These are phyloP conservation scores for Oreochromis grahami DNA, from an alignment of 2,797 vertebrate genomes.

Conservation along the genomic window DNA sequence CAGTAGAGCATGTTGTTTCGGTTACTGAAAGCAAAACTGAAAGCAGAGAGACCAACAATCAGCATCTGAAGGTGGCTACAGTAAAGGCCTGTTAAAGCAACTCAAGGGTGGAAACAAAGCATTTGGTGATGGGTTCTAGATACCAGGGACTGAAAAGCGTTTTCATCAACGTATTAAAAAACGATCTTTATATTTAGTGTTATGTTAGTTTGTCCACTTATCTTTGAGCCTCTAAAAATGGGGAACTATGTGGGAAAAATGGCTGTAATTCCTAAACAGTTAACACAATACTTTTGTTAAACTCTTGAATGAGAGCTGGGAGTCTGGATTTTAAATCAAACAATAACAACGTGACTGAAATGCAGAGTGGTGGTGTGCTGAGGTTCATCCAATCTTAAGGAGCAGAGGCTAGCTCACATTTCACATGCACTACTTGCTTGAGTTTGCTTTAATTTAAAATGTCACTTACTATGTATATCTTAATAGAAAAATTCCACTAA, in stretches of 20 bases:
- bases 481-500: neutral
- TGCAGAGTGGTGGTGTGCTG: neutral
- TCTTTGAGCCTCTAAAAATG: neutral
- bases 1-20: neutral
- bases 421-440: neutral
- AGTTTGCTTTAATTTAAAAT: neutral
- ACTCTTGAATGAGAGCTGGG: accelerated
- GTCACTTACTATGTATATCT: accelerated
- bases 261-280: neutral
- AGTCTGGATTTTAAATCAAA: neutral
- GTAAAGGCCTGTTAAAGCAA: neutral
- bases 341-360: no score
- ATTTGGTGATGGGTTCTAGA: neutral
- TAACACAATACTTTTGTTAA: neutral
- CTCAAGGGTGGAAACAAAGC: neutral
- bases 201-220: neutral
- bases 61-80: neutral
- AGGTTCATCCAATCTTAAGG: neutral
- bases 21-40: neutral
- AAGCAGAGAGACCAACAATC: neutral
- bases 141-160: neutral
- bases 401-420: accelerated
- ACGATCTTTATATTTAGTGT: neutral
- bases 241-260: neutral
- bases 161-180: neutral